Conservation (phyloP, 2,797 vertebrate genomes). For the Lagocephalus sceleratus region DNA sequence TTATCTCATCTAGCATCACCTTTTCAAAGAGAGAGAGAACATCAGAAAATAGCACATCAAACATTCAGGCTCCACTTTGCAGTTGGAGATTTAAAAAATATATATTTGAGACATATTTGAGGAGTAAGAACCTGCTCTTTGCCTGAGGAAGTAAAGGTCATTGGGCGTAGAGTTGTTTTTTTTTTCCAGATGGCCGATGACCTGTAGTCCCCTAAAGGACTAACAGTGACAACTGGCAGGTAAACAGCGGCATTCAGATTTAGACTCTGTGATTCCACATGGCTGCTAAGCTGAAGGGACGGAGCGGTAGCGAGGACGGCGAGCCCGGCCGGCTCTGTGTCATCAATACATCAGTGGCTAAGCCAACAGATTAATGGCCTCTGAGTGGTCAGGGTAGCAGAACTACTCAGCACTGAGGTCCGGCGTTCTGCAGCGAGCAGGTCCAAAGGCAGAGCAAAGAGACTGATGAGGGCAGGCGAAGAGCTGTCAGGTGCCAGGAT, state of each 20-base stretch:
- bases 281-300: conserved; percentile 63
- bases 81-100: too few species aligned
- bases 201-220: conserved; percentile 35
- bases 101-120: not conserved
- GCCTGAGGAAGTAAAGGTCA: too few species aligned
- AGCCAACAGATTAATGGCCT: conserved; percentile 78
- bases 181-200: conserved; percentile 11
- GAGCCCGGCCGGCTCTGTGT: conserved; percentile 68
- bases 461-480: conserved; percentile 50
- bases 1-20: too few species aligned
- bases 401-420: conserved; percentile 67
- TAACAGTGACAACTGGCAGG: conserved; percentile 46
- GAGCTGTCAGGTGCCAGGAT: conserved; percentile 51
- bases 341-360: conserved; percentile 80
- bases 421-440: conserved; percentile 60
- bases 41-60: too few species aligned
- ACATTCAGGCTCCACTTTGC: not conserved
- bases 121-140: too few species aligned
- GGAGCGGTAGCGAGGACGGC: conserved; percentile 64
- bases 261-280: conserved; percentile 56
- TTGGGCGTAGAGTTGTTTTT: conserved; percentile 2
- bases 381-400: conserved; percentile 70
- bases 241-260: conserved; percentile 57
- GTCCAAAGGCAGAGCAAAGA: conserved; percentile 56
- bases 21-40: not conserved